Evolutionary conservation across 2,888 invertebrate species (phyloP).

Genomic region (Athalia rosae): DNA sequence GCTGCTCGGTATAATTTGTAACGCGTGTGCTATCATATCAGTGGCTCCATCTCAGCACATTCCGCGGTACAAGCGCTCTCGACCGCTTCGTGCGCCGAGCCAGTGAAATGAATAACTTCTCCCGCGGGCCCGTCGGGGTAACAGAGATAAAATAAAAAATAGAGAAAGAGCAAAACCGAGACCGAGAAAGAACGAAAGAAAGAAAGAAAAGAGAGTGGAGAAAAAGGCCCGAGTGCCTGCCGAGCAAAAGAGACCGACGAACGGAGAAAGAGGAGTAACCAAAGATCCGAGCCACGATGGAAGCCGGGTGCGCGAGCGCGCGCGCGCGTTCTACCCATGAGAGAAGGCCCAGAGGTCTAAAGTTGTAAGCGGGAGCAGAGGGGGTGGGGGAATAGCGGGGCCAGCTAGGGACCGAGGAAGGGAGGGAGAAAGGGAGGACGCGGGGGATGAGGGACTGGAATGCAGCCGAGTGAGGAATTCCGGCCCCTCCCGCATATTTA

Average conservation of each 20-base stretch:
- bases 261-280: slow-evolving; percentile 45
- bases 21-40: slow-evolving; percentile 48
- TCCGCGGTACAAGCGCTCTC: slow-evolving; percentile 44
- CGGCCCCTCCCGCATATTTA: slow-evolving; percentile 74
- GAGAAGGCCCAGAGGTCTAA: slow-evolving; percentile 35
- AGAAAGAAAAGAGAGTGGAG: slow-evolving; percentile 43
- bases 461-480: slow-evolving; percentile 74
- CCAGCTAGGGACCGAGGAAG: slow-evolving; percentile 46
- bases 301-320: slow-evolving; percentile 47
- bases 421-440: slow-evolving; percentile 67
- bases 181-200: slow-evolving; percentile 46
- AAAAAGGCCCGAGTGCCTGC: neutral
- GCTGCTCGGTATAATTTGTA: slow-evolving; percentile 43
- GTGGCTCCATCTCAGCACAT: slow-evolving; percentile 51
- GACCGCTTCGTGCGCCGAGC: slow-evolving; percentile 46
- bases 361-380: slow-evolving; percentile 44
- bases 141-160: slow-evolving; percentile 37
- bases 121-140: slow-evolving; percentile 38
- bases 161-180: slow-evolving; percentile 40
- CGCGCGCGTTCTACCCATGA: slow-evolving; percentile 34
- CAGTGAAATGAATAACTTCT: slow-evolving; percentile 52
- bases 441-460: slow-evolving; percentile 69
- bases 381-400: slow-evolving; percentile 37
- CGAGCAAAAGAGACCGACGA: slow-evolving; percentile 17
- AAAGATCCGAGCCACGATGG: slow-evolving; percentile 49